Evolutionary conservation across 2,888 invertebrate species (phyloP).

Genomic region (Bruchidius siliquastri): DNA sequence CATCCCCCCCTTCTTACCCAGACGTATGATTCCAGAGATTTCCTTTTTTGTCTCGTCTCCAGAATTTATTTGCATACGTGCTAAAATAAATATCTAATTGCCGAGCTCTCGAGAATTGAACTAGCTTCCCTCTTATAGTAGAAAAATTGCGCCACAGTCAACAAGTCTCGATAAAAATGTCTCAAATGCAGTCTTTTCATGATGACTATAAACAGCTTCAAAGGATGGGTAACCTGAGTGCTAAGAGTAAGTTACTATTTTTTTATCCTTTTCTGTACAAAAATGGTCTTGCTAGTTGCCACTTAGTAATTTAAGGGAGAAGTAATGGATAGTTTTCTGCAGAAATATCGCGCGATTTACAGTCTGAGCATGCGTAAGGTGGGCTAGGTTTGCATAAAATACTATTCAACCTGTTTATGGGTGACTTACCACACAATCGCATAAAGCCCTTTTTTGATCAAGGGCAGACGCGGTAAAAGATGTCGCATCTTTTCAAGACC

Average conservation of each 20-base stretch:
- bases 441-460: slow-evolving; percentile 22
- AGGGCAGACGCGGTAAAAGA: no score
- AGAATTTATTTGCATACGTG: background rate
- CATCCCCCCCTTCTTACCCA: no score
- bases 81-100: background rate
- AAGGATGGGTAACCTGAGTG: background rate
- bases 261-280: background rate
- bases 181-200: background rate
- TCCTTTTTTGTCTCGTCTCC: background rate
- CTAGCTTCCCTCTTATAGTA: background rate
- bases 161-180: background rate
- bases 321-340: background rate
- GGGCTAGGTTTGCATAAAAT: background rate
- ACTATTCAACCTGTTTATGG: slow-evolving; percentile 15
- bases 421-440: slow-evolving; percentile 21
- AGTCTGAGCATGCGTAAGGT: background rate
- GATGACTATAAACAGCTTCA: background rate
- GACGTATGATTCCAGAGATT: background rate
- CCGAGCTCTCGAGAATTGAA: background rate
- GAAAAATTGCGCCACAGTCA: background rate
- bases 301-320: background rate
- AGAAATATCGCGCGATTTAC: background rate
- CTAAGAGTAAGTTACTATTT: background rate
- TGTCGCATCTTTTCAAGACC: no score
- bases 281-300: background rate